Conservation (phyloP, 92 coral and sea anemone genomes). For the Siderastrea siderea region DNA sequence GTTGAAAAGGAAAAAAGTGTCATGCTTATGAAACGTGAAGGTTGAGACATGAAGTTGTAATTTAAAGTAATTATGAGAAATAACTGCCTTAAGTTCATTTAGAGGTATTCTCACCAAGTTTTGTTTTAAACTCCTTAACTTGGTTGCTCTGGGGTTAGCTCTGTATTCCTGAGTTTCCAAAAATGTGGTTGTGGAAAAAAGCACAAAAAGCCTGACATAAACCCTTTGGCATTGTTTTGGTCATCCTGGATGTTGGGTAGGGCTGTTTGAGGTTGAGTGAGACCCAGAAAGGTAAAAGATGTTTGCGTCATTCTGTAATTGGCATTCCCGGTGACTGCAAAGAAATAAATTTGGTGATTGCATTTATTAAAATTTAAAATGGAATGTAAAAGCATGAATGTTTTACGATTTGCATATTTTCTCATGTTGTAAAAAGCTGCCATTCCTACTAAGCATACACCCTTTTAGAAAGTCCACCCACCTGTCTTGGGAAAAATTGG, state of each 20-base stretch:
- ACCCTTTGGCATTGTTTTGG: conserved; percentile 54
- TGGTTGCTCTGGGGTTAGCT: not conserved
- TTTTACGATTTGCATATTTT: no score
- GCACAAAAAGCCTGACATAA: conserved; percentile 49
- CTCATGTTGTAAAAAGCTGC: no score
- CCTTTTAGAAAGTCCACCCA: no score
- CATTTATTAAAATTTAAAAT: no score
- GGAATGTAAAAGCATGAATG: no score
- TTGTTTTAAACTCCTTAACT: not conserved
- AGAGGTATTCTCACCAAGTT: not conserved
- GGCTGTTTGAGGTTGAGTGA: conserved; percentile 53
- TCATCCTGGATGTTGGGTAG: conserved; percentile 30
- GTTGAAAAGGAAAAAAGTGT: no score
- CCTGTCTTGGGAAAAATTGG: no score
- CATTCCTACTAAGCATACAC: no score
- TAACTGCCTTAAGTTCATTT: not conserved
- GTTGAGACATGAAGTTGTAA: no score
- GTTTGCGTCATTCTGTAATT: conserved; percentile 47
- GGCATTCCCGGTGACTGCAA: conserved; percentile 50
- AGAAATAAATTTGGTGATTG: not conserved
- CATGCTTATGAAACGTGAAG: no score
- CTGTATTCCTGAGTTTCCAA: conserved; percentile 27
- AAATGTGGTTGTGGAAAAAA: conserved; percentile 47
- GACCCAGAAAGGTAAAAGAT: conserved; percentile 40
- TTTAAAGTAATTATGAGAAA: no score